Percentiles rank a stretch among this genome's conserved stretches.
Evolutionary conservation across 2,888 invertebrate genomes (phyloP).

Genomic region (Volucella inanis): DNA sequence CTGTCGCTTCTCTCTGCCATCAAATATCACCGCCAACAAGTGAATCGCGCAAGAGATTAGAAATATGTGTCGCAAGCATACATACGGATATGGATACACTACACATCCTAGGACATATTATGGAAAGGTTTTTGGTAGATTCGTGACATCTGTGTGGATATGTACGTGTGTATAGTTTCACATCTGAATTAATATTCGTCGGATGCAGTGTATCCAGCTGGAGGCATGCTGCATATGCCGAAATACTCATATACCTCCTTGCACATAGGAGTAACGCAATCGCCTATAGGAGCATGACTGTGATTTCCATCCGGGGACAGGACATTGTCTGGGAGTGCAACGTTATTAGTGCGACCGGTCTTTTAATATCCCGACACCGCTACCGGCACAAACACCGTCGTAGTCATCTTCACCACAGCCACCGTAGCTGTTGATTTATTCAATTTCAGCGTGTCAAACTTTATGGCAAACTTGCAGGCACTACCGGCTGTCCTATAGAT

Average conservation of each 20-base stretch:
- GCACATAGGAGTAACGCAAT: conserved; percentile 30
- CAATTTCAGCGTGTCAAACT: conserved; percentile 47
- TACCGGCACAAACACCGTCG: too few relatives aligned
- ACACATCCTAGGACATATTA: conserved; percentile 2
- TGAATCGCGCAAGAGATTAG: conserved; percentile 35
- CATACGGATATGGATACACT: not conserved
- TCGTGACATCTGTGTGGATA: not conserved
- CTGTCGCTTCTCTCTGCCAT: conserved; percentile 17
- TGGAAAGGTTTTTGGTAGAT: too few relatives aligned
- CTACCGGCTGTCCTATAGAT: not conserved
- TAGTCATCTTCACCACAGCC: too few relatives aligned
- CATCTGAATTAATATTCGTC: conserved; percentile 51
- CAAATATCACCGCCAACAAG: conserved; percentile 43
- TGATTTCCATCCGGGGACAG: conserved; percentile 36
- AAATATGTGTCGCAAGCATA: conserved; percentile 17
- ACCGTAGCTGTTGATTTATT: conserved; percentile 59
- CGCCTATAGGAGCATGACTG: conserved; percentile 20
- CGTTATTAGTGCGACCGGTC: conserved; percentile 54
- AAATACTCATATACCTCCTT: too few relatives aligned
- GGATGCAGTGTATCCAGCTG: conserved; percentile 32
- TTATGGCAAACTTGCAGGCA: not conserved
- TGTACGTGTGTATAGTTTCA: not conserved
- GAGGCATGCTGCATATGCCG: not conserved
- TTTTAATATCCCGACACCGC: conserved; percentile 38
- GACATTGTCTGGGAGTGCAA: conserved; percentile 51